phyloP scores from a whole-genome alignment of 2,888 invertebrate genomes.

The Idaea straminata region DNA sequence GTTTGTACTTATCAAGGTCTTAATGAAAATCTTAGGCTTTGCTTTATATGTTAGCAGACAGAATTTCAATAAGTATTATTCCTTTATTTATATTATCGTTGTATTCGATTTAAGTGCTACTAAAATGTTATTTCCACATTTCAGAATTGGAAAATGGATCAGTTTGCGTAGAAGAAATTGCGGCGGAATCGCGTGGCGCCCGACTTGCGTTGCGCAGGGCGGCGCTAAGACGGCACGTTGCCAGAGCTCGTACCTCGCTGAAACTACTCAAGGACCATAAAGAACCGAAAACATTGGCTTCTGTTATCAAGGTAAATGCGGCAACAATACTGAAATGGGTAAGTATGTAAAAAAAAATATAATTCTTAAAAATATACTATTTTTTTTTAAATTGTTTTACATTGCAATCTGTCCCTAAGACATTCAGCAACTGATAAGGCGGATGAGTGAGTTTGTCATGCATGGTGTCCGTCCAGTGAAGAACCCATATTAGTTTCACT shows the following conservation, averaged over 20 bases:
- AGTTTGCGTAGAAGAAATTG: conserved; percentile 64
- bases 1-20: no score
- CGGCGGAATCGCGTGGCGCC: conserved; percentile 63
- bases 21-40: no score
- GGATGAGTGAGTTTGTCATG: no score
- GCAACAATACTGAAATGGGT: not conserved
- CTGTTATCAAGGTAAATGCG: conserved; percentile 53
- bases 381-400: no score
- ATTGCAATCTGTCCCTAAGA: no score
- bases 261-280: conserved; percentile 42
- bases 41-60: no score
- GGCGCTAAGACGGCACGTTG: conserved; percentile 65
- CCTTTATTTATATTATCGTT: conserved; percentile 2
- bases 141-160: conserved; percentile 57
- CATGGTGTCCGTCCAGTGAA: no score
- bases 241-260: conserved; percentile 51
- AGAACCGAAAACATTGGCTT: conserved; percentile 48
- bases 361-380: no score
- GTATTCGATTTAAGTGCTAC: not conserved
- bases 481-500: no score
- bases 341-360: not conserved
- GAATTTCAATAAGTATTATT: no score
- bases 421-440: no score
- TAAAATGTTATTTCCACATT: conserved; percentile 6
- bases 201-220: conserved; percentile 64